phyloP scores from a whole-genome alignment of 2,113 vertebrate species.

The Menura novaehollandiae region DNA sequence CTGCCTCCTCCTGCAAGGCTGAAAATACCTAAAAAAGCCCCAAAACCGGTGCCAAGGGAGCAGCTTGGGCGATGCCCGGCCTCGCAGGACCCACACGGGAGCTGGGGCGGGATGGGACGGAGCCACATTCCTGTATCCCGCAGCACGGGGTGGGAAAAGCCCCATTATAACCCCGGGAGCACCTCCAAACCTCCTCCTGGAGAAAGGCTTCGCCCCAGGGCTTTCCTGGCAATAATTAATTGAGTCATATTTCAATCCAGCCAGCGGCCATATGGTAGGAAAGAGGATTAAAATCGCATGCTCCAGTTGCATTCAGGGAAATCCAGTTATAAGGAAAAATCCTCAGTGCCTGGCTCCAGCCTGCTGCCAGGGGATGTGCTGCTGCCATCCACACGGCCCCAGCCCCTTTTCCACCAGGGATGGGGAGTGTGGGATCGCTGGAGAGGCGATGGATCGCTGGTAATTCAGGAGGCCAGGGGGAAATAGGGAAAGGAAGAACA shows the following conservation, averaged over 20 bases:
- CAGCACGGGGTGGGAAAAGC: background rate
- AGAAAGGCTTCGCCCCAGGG: background rate
- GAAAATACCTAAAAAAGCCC: background rate
- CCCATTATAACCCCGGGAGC: background rate
- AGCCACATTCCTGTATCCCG: background rate
- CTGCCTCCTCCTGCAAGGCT: background rate
- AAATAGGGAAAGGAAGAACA: background rate
- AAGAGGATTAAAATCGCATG: conserved; percentile 63
- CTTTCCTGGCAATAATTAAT: conserved; percentile 54
- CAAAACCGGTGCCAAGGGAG: background rate
- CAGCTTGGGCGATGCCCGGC: rapidly evolving
- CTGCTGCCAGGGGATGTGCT: background rate
- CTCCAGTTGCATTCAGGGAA: conserved; percentile 27
- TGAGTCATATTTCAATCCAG: conserved; percentile 67
- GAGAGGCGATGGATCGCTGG: rapidly evolving
- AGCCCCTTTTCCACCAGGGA: background rate
- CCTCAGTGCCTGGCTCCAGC: background rate
- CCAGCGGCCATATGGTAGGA: conserved; percentile 61
- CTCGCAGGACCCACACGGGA: rapidly evolving
- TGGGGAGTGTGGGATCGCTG: rapidly evolving
- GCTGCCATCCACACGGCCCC: background rate
- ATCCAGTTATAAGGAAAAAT: conserved; percentile 47
- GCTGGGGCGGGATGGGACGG: background rate
- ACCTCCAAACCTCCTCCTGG: background rate
- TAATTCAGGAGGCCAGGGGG: background rate